Conservation (phyloP, 2,888 invertebrate species). For the Gerris lacustris region DNA sequence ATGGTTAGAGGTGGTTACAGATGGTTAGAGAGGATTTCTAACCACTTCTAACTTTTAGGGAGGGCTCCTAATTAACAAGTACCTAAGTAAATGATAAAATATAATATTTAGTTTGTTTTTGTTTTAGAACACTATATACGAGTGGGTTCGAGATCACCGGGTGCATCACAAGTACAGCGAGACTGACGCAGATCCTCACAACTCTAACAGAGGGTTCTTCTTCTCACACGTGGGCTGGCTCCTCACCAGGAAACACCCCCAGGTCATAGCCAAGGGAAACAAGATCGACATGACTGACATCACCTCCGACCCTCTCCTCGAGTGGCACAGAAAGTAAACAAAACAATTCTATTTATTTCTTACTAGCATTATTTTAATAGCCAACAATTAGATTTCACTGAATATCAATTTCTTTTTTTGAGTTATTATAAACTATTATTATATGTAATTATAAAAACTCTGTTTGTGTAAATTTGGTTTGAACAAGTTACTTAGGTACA, state of each 20-base stretch:
- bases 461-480: too few species aligned
- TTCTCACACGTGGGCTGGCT: conserved; percentile 91
- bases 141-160: conserved; percentile 65
- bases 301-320: conserved; percentile 57
- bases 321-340: conserved; percentile 61
- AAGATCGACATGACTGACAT: conserved; percentile 76
- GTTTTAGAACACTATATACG: conserved; percentile 52
- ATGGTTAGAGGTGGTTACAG: too few species aligned
- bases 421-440: too few species aligned
- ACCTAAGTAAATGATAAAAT: too few species aligned
- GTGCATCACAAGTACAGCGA: conserved; percentile 63
- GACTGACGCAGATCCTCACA: conserved; percentile 71
- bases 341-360: not conserved
- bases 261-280: conserved; percentile 61
- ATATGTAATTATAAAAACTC: too few species aligned
- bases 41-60: too few species aligned
- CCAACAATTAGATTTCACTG: too few species aligned
- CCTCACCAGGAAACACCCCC: conserved; percentile 77
- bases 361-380: not conserved
- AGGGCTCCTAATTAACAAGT: too few species aligned
- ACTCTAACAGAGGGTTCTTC: conserved; percentile 72
- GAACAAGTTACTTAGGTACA: too few species aligned
- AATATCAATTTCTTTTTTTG: too few species aligned
- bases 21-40: too few species aligned
- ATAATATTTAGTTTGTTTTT: too few species aligned